Conservation (phyloP, 2,888 invertebrate species). For the Keiferia lycopersicella region DNA sequence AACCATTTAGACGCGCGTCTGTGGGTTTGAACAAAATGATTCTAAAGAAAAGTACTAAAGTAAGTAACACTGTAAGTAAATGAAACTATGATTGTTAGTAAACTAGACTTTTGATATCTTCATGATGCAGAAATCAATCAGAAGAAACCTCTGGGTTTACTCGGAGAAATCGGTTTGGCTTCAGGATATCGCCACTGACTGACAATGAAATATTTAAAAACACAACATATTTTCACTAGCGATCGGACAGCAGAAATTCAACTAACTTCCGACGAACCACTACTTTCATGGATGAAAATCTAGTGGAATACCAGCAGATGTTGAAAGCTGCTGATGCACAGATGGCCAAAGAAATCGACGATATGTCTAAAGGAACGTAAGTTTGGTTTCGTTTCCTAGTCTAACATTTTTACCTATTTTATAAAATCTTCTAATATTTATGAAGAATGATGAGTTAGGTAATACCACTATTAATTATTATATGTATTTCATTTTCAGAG, state of each 20-base stretch:
- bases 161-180: too few relatives aligned
- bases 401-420: too few relatives aligned
- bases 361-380: constrained; percentile 90
- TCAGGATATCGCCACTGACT: too few relatives aligned
- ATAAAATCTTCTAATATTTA: too few relatives aligned
- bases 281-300: constrained; percentile 85
- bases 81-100: constrained; percentile 6
- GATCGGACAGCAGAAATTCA: constrained; percentile 69
- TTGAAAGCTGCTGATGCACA: constrained; percentile 86
- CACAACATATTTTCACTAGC: constrained; percentile 68
- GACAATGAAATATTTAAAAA: not conserved
- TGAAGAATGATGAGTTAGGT: not conserved
- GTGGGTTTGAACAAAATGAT: constrained; percentile 73
- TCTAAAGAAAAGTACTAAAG: constrained; percentile 60
- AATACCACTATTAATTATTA: not conserved
- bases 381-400: too few relatives aligned
- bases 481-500: constrained; percentile 75
- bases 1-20: constrained; percentile 70
- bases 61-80: constrained; percentile 47
- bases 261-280: constrained; percentile 76
- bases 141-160: too few relatives aligned
- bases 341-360: constrained; percentile 90
- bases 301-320: constrained; percentile 84
- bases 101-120: too few relatives aligned
- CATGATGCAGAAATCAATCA: too few relatives aligned